Percentiles rank a stretch among this genome's conserved stretches.
These are phyloP conservation scores for Coluber constrictor DNA, from an alignment of 2,797 vertebrate genomes.

Conservation along the genomic window DNA sequence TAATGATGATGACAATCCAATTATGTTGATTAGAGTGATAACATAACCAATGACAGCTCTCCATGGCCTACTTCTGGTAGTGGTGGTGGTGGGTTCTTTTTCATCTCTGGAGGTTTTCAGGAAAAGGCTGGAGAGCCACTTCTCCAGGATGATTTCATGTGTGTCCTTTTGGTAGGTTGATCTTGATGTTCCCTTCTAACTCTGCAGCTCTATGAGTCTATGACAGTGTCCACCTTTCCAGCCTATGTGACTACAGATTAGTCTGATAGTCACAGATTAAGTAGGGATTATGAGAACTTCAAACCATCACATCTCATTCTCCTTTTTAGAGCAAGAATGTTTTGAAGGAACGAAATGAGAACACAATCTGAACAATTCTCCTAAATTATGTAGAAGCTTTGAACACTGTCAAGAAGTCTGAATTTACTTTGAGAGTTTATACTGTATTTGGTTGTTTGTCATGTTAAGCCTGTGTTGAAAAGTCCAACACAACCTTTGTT, in stretches of 20 bases:
- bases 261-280: no score
- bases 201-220: not conserved
- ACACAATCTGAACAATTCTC: not conserved
- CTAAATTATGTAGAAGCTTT: not conserved
- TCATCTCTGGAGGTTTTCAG: not conserved
- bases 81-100: not conserved
- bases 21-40: not conserved
- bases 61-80: not conserved
- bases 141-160: not conserved
- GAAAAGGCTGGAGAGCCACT: not conserved
- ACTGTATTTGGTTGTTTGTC: not conserved
- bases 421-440: not conserved
- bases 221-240: not conserved
- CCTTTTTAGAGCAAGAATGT: not conserved
- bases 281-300: not conserved
- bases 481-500: not conserved
- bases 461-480: not conserved
- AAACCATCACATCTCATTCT: not conserved
- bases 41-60: not conserved
- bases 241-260: not conserved
- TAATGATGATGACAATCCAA: not conserved
- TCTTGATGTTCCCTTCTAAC: not conserved
- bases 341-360: not conserved
- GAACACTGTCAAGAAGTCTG: not conserved
- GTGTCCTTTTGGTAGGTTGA: not conserved